A percentile compares a stretch with the other conserved stretches of the same genome.
These are phyloP conservation scores for Anoncus sp. DNA, from an alignment of 2,888 invertebrate species.

Conservation along the genomic window DNA sequence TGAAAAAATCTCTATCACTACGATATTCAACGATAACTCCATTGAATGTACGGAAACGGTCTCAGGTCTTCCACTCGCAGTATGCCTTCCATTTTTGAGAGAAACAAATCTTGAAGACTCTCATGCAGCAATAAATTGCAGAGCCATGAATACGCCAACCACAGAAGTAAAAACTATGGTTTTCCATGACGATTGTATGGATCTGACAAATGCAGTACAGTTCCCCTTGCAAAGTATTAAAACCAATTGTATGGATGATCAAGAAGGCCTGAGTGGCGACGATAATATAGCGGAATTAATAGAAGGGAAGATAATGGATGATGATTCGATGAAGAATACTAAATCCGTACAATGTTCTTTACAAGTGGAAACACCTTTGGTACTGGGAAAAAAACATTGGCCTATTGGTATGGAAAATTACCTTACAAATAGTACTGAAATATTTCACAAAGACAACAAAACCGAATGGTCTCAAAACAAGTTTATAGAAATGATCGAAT, in stretches of 20 bases:
- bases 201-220: constrained; percentile 58
- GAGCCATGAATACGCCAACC: neutral
- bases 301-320: neutral
- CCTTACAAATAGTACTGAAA: neutral
- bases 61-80: neutral
- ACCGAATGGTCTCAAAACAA: neutral
- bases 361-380: neutral
- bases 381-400: constrained; percentile 40
- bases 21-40: constrained; percentile 44
- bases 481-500: constrained; percentile 1
- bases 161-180: constrained; percentile 11
- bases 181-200: constrained; percentile 55
- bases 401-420: neutral
- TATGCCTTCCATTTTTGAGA: neutral
- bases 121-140: neutral
- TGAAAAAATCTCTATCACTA: constrained; percentile 1
- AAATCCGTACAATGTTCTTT: constrained; percentile 25
- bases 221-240: neutral
- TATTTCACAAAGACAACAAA: neutral
- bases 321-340: constrained; percentile 64
- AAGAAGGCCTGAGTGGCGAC: too few species aligned
- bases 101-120: neutral
- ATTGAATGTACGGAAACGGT: constrained; percentile 62
- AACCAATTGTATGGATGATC: neutral
- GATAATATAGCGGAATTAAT: neutral